A percentile compares a stretch with the other conserved stretches of the same genome.
These are phyloP conservation scores for Ferdinandea cuprea DNA, from an alignment of 2,888 invertebrate genomes.

Conservation along the genomic window DNA sequence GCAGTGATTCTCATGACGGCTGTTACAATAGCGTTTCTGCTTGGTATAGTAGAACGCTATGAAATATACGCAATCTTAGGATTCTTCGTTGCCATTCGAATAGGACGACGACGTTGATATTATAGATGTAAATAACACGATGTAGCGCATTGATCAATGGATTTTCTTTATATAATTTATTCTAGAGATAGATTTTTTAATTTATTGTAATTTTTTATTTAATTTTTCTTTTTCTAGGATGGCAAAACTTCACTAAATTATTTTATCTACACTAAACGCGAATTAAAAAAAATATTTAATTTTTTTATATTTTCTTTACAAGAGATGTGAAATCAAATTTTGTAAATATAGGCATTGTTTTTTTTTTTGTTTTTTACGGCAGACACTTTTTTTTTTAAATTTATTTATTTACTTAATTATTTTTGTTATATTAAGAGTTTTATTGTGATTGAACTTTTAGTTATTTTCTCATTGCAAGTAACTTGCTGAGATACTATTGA, in stretches of 20 bases:
- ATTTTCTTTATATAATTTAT: constrained; percentile 19
- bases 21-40: constrained; percentile 68
- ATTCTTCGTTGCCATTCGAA: constrained; percentile 75
- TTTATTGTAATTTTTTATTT: constrained; percentile 22
- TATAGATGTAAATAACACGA: constrained; percentile 49
- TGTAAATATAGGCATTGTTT: constrained; percentile 1
- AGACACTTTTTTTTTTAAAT: constrained; percentile 16
- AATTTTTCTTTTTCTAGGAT: constrained; percentile 49
- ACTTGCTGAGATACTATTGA: background rate
- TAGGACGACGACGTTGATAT: constrained; percentile 72
- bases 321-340: constrained; percentile 31
- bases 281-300: constrained; percentile 17
- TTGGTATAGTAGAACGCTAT: constrained; percentile 72
- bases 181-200: constrained; percentile 18
- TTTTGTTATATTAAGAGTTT: background rate
- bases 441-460: constrained; percentile 7
- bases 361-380: constrained; percentile 5
- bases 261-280: constrained; percentile 44
- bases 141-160: constrained; percentile 59
- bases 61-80: constrained; percentile 66
- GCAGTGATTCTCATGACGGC: constrained; percentile 82
- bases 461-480: constrained; percentile 3
- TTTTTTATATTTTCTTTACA: background rate
- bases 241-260: constrained; percentile 42
- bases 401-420: too few species aligned